These are phyloP conservation scores for Xylota sylvarum DNA, from an alignment of 2,888 invertebrate species.

Conservation along the genomic window DNA sequence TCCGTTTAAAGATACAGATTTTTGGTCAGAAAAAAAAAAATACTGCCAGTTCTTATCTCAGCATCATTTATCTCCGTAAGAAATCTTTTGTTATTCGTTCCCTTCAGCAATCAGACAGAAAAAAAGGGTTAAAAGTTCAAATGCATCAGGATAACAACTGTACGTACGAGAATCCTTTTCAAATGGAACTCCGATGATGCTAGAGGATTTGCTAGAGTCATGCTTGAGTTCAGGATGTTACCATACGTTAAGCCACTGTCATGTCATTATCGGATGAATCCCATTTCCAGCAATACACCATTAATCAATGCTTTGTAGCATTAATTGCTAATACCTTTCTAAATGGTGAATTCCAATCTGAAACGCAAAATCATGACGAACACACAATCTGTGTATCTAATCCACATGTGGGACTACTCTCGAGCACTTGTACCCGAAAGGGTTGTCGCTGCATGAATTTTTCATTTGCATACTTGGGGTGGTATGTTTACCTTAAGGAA, in stretches of 20 bases:
- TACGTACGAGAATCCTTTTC: constrained; percentile 24
- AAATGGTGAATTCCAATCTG: constrained; percentile 48
- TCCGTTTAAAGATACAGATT: constrained; percentile 63
- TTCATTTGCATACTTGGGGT: constrained; percentile 61
- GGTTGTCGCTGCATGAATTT: constrained; percentile 53
- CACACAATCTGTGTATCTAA: constrained; percentile 7
- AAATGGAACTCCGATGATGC: constrained; percentile 44
- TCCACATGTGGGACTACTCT: constrained; percentile 61
- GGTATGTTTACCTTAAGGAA: constrained; percentile 61
- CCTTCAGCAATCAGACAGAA: constrained; percentile 33
- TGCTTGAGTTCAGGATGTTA: constrained; percentile 44
- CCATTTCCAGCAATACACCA: constrained; percentile 49
- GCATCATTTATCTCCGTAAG: constrained; percentile 73
- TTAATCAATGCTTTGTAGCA: constrained; percentile 71
- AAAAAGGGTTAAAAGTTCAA: constrained; percentile 74
- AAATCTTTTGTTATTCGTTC: constrained; percentile 59
- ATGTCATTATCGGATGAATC: constrained; percentile 74
- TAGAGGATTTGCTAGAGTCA: constrained; percentile 54
- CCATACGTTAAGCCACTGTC: constrained; percentile 74
- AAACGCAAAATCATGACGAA: constrained; percentile 63
- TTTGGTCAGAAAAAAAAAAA: constrained; percentile 50
- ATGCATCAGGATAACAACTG: constrained; percentile 55
- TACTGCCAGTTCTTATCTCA: constrained; percentile 55
- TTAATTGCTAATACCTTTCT: constrained; percentile 76
- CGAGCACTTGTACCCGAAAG: constrained; percentile 63